These are phyloP conservation scores for Blastobasis lacticolella DNA, from an alignment of 2,888 invertebrate species.

Conservation along the genomic window DNA sequence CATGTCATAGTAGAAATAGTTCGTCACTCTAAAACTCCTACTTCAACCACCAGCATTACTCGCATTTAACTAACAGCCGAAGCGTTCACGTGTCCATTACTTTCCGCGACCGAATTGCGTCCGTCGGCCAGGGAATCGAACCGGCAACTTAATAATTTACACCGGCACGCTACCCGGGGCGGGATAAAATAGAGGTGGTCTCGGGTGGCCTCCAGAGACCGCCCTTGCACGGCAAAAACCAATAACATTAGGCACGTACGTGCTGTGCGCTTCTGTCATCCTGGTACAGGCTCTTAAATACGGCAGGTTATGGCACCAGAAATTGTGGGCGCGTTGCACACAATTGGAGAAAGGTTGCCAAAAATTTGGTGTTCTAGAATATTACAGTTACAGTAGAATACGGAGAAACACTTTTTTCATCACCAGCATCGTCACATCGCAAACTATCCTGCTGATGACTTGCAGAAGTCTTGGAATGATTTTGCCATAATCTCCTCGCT, in stretches of 20 bases:
- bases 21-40: not conserved
- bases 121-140: constrained; percentile 6
- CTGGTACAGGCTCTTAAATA: constrained; percentile 24
- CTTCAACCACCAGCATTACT: not conserved
- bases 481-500: too few relatives aligned
- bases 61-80: constrained; percentile 1
- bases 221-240: constrained; percentile 51
- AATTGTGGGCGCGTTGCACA: not conserved
- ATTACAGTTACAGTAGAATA: too few relatives aligned
- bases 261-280: constrained; percentile 42
- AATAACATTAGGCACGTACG: constrained; percentile 62
- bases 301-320: constrained; percentile 12
- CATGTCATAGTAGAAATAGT: too few relatives aligned
- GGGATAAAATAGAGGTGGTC: constrained; percentile 54
- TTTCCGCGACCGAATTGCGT: constrained; percentile 3
- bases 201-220: constrained; percentile 34
- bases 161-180: constrained; percentile 23
- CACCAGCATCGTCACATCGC: too few relatives aligned
- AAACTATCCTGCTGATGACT: too few relatives aligned
- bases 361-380: too few relatives aligned
- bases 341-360: too few relatives aligned
- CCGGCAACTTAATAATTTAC: constrained; percentile 31
- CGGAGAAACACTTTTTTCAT: too few relatives aligned
- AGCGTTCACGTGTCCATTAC: constrained; percentile 1
- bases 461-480: too few relatives aligned